Evolutionary conservation across 2,888 invertebrate genomes (phyloP).

Genomic region (Nomada goodeniana): DNA sequence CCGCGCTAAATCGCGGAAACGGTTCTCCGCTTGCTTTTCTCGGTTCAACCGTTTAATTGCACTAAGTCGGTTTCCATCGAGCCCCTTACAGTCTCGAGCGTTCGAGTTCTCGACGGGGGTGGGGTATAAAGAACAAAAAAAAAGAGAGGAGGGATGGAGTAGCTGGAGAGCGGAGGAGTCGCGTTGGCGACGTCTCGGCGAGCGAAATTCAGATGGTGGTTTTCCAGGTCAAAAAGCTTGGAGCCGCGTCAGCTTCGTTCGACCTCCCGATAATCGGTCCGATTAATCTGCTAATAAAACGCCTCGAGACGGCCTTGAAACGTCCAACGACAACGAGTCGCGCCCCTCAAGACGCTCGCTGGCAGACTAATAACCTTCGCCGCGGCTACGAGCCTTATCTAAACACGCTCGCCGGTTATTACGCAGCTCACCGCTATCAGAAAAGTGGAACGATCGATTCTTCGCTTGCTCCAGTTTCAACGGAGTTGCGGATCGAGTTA

Average conservation of each 20-base stretch:
- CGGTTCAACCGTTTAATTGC: slow-evolving; percentile 22
- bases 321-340: slow-evolving; percentile 19
- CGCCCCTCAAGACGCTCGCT: slow-evolving; percentile 15
- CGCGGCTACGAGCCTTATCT: slow-evolving; percentile 59
- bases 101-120: neutral
- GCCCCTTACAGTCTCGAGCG: neutral
- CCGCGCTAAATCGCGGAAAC: slow-evolving; percentile 11
- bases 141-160: neutral
- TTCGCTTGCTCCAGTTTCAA: slow-evolving; percentile 63
- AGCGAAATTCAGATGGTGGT: neutral
- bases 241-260: neutral
- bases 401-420: slow-evolving; percentile 63
- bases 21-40: neutral
- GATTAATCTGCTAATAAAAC: slow-evolving; percentile 47
- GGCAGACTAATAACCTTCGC: slow-evolving; percentile 64
- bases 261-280: slow-evolving; percentile 28
- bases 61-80: slow-evolving; percentile 5
- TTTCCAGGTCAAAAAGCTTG: slow-evolving; percentile 14
- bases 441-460: slow-evolving; percentile 71
- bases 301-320: slow-evolving; percentile 45
- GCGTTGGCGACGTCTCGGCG: too few species aligned
- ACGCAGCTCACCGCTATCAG: slow-evolving; percentile 63
- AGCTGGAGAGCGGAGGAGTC: too few species aligned
- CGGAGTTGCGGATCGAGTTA: slow-evolving; percentile 55
- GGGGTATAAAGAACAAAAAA: neutral